Evolutionary conservation across 1,140 invertebrate species (phyloP).

Genomic region (Archegozetes longisetosus): DNA sequence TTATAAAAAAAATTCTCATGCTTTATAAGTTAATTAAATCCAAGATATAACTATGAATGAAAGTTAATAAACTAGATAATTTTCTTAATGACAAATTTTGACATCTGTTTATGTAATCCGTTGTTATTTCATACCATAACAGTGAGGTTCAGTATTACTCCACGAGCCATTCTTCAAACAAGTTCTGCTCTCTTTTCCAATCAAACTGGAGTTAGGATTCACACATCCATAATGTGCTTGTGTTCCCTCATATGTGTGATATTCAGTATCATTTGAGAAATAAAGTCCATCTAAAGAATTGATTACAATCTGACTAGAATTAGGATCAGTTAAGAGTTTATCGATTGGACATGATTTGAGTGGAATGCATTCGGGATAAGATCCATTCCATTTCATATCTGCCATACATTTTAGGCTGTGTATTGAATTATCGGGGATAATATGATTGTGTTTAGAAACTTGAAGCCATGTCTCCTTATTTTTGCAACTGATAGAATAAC

Average conservation of each 20-base stretch:
- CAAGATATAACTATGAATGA: no score
- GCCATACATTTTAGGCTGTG: conserved; percentile 1
- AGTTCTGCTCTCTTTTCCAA: conserved; percentile 3
- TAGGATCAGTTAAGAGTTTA: neutral
- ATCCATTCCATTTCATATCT: conserved; percentile 12
- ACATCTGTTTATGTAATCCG: no score
- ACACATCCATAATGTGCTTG: neutral
- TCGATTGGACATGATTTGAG: neutral
- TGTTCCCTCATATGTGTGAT: neutral
- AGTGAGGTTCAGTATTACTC: neutral
- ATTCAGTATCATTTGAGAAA: conserved; percentile 1
- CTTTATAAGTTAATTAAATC: no score
- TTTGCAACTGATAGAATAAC: conserved; percentile 3
- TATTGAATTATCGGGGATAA: neutral
- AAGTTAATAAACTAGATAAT: no score
- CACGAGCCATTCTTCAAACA: neutral
- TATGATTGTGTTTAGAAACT: neutral
- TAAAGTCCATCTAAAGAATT: neutral
- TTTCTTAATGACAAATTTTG: no score
- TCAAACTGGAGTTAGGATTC: neutral
- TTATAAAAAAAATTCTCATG: no score
- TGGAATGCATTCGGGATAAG: conserved; percentile 1
- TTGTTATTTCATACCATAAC: conserved; percentile 2
- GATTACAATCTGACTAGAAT: neutral
- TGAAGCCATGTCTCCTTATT: neutral